These are phyloP conservation scores for Phyllotreta cruciferae DNA, from an alignment of 2,888 invertebrate genomes.

Conservation along the genomic window DNA sequence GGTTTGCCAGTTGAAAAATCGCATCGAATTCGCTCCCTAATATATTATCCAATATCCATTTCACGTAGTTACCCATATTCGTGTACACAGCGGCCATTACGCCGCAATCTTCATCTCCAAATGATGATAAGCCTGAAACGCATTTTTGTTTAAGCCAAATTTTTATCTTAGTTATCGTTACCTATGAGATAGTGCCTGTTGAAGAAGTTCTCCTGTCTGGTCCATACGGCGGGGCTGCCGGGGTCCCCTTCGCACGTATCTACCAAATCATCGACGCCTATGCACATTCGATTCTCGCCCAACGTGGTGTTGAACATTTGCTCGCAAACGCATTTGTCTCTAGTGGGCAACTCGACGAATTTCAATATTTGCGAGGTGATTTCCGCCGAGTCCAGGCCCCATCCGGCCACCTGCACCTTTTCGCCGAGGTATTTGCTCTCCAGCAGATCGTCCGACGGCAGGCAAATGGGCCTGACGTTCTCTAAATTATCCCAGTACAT, in stretches of 20 bases:
- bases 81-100: conserved; percentile 69
- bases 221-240: conserved; percentile 66
- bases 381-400: conserved; percentile 52
- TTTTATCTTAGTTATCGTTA: too few species aligned
- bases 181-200: conserved; percentile 21
- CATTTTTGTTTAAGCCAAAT: neutral
- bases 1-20: neutral
- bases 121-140: conserved; percentile 64
- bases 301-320: conserved; percentile 24
- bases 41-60: conserved; percentile 69
- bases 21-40: conserved; percentile 1
- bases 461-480: conserved; percentile 67
- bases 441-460: conserved; percentile 61
- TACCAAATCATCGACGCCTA: conserved; percentile 61
- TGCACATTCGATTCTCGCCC: conserved; percentile 37
- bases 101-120: conserved; percentile 60
- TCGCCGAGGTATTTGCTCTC: conserved; percentile 50
- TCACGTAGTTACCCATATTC: conserved; percentile 63
- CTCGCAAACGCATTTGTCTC: conserved; percentile 32
- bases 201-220: conserved; percentile 3
- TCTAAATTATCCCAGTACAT: conserved; percentile 52
- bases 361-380: conserved; percentile 26
- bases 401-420: conserved; percentile 64
- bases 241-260: conserved; percentile 71
- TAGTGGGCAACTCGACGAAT: conserved; percentile 34